Conservation (phyloP, 53 echinoderm and acorn worm species). For the Echinometra lucunter region DNA sequence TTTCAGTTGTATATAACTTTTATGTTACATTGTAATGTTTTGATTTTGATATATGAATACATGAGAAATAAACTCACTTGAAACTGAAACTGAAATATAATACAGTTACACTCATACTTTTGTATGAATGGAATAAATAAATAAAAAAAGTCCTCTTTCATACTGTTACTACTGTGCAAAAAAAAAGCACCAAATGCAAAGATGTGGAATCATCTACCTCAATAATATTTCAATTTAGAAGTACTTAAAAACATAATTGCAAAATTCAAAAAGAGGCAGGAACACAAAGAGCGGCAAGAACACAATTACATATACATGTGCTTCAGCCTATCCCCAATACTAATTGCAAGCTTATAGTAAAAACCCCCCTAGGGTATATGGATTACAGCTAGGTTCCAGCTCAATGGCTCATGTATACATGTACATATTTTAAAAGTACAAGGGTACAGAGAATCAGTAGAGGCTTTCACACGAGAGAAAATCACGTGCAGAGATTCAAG, state of each 20-base stretch:
- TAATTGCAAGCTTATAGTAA: neutral
- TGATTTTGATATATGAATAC: no score
- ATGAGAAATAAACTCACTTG: no score
- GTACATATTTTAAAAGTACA: neutral
- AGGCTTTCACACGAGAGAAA: neutral
- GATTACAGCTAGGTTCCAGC: neutral
- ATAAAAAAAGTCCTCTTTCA: no score
- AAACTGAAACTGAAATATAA: no score
- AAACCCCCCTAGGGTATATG: neutral
- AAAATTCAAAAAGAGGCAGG: neutral
- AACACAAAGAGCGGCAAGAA: neutral
- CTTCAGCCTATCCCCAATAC: neutral
- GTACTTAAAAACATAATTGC: conserved; percentile 10
- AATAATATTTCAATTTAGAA: conserved; percentile 32
- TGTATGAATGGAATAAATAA: no score
- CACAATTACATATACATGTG: no score
- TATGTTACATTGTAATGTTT: no score
- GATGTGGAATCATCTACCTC: neutral
- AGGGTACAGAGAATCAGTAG: neutral
- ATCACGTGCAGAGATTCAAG: neutral
- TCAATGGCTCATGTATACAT: neutral
- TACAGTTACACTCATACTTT: no score
- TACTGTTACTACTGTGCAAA: neutral
- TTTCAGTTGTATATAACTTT: no score
- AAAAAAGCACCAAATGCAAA: neutral